phyloP scores from a whole-genome alignment of 2,113 vertebrate genomes.

The Phocoena phocoena region DNA sequence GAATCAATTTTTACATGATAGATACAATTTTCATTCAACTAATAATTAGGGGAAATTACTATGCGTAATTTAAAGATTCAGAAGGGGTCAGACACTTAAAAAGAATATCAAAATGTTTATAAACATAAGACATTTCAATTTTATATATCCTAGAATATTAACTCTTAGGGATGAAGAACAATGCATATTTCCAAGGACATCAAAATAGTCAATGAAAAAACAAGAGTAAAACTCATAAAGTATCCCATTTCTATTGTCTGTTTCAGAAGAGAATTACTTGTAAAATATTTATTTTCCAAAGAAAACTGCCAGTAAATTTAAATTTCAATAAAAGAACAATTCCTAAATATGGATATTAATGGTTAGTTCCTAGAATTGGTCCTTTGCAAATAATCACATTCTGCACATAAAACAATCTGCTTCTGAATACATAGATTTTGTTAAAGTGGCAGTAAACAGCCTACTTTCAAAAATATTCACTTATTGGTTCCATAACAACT shows the following conservation, averaged over 20 bases:
- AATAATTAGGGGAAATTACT: slow-evolving; percentile 34
- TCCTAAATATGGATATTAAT: not conserved
- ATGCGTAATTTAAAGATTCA: slow-evolving; percentile 32
- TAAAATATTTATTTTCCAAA: not conserved
- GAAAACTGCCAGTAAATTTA: not conserved
- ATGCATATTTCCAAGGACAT: not conserved
- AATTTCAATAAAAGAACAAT: not conserved
- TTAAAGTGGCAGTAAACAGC: not conserved
- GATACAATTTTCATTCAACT: slow-evolving; percentile 16
- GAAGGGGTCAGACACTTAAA: slow-evolving; percentile 13
- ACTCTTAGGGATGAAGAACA: not conserved
- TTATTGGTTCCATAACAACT: not conserved
- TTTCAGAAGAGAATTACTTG: not conserved
- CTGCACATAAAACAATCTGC: not conserved
- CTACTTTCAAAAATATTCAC: not conserved
- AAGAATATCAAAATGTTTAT: slow-evolving; percentile 43
- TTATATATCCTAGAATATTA: not conserved
- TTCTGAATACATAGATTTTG: not conserved
- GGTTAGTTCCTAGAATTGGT: not conserved
- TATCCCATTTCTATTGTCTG: not conserved
- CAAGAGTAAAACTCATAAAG: not conserved
- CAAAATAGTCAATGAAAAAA: not conserved
- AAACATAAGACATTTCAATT: not conserved
- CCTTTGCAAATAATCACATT: not conserved
- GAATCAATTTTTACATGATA: slow-evolving; percentile 2